Evolutionary conservation across 2,113 vertebrate species (phyloP).

Genomic region (Misgurnus mizolepis): DNA sequence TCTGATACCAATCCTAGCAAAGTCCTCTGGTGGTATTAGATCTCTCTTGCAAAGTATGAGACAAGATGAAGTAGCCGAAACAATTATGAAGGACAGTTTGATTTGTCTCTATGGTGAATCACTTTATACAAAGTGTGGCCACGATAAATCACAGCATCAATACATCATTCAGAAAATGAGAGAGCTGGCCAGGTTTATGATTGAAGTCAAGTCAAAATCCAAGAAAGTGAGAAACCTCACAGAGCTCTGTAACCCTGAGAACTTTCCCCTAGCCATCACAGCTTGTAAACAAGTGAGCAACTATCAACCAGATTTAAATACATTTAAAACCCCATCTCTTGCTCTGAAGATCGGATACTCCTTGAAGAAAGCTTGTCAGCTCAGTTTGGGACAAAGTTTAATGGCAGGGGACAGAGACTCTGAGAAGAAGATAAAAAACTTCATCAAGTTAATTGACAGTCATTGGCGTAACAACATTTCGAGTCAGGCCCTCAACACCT

Average conservation of each 20-base stretch:
- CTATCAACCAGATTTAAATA: neutral
- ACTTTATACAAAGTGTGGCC: neutral
- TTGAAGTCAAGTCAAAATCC: too few relatives aligned
- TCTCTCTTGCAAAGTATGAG: neutral
- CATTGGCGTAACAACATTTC: neutral
- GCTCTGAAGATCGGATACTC: neutral
- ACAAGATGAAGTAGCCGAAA: neutral
- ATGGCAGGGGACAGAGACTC: neutral
- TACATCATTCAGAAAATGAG: too few relatives aligned
- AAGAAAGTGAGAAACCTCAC: neutral
- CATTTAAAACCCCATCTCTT: neutral
- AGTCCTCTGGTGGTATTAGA: neutral
- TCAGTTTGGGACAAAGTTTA: neutral
- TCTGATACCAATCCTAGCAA: neutral
- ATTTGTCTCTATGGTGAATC: neutral
- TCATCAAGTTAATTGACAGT: neutral
- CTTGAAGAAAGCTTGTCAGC: neutral
- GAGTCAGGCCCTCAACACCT: constrained; percentile 2
- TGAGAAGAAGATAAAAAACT: neutral
- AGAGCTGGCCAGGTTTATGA: too few relatives aligned
- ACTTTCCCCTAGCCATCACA: neutral
- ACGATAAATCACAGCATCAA: neutral
- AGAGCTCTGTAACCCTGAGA: neutral
- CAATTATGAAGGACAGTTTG: neutral
- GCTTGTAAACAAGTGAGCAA: neutral